Base-by-base conservation (phyloP, 2,888 invertebrate species). In the Cerastis rubricosa region DNA sequence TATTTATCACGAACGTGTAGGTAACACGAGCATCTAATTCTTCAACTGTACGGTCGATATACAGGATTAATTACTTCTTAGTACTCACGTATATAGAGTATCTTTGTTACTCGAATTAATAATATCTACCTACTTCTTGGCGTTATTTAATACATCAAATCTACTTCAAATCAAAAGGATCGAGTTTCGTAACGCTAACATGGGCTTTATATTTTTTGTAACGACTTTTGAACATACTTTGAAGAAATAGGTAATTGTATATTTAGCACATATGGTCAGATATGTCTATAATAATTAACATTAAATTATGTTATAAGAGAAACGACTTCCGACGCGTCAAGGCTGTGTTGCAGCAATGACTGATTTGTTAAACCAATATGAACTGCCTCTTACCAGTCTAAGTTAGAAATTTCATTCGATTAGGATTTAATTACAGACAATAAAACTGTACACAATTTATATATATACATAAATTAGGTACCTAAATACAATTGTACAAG, bases 261-360 rank as follows among this genome's bases (percentile, higher is more conserved):
- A 78, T 43, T 29, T 49, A 19, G 14, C 65, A 65, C 63, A 25
- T 57, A 71, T 67, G n/a, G 69, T 40, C 54, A 70, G 29, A n/a
- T 63, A 35, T 68, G 59, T 65, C n/a, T 61, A 57, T 71, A 70
- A 57, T 71, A 70, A 84, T 73, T 45, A 71, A 72, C 77, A 74
- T 71, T 57, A 54, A 63, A 59, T 59, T 49, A 54, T 66, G 61
- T 77, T 40, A 29, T 69, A 80, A 84, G 64, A 83, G 85, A 88
- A 88, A 86, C 84, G 71, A 71, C 68, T 88, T 87, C 87, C 88
- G 87, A 79, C 82, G 76, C 70, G 61, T 82, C 81, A 87, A 87
- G 88, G 87, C 61, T 77, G 49, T 71, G 29, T 79, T 69, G 61
- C 66, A 61, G 25, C 65, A 76, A 40, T 63, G 51, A 81, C 59